Base-by-base conservation (phyloP, 2,888 invertebrate species). In the Hydriomena furcata region DNA sequence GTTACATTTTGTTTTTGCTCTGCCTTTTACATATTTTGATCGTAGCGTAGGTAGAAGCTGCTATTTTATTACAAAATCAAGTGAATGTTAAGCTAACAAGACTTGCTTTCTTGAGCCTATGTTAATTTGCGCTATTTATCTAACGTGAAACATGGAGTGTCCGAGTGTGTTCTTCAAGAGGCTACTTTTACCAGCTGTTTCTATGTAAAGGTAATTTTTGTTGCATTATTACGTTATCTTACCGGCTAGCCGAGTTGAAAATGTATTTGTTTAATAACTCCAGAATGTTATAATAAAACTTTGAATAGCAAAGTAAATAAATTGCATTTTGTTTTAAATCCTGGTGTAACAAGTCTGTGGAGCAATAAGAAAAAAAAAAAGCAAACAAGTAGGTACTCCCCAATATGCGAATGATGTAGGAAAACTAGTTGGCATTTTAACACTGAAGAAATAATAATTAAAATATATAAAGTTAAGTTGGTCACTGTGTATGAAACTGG, bases 151-250 rank as follows among this genome's bases (percentile, higher is more conserved):
- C 58, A 85, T 81, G 81, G 55, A 65, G 46, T 67, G 20, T 58
- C 56, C 49, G 17, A 51, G 60, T 20, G 58, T 55, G 54, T 71
- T 60, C 49, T 61, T 62, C 60, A 68, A 58, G 28, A 31, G 36
- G 52, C 60, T 40, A 63, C 50, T 76, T 59, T 61, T 58, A 66
- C 73, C 82, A 83, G 78, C 82, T 86, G 86, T 82, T 82, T 79
- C 71, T 62, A 65, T 80, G 78, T 88, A 88, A 83, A 84, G 83
- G 88, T 85, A 74, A 44, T 37, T 45, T 49, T 44, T 51, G 8
- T 34, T 31, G 28, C 34, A 5, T 11, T 7, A 1, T 40, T 21
- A 11, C 35, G 20, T 13, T 28, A 38, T 37, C 31, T 41, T 36
- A 40, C 49, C 45, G 48, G 44, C 38, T 35, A 34, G 34, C 42